Evolutionary conservation across 2,888 invertebrate species (phyloP).

Genomic region (Pandemis heparana): DNA sequence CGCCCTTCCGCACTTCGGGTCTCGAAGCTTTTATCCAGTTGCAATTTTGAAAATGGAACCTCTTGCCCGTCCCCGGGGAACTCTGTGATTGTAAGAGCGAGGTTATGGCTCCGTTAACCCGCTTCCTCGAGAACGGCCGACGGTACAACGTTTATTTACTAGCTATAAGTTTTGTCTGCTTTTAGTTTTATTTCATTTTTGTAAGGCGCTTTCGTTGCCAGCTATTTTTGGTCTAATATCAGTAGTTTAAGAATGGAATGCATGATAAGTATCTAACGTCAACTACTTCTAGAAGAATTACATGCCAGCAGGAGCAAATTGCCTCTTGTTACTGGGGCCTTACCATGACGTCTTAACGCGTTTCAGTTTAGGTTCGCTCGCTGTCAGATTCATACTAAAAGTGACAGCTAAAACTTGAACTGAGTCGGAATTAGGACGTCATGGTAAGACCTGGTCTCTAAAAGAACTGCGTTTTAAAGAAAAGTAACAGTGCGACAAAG

Average conservation of each 20-base stretch:
- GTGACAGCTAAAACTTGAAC: no score
- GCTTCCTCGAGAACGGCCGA: slow-evolving; percentile 1
- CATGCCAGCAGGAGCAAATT: no score
- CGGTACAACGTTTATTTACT: slow-evolving; percentile 3
- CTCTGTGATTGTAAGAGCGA: slow-evolving; percentile 27
- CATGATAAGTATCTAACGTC: neutral
- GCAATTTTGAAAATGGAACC: slow-evolving; percentile 42
- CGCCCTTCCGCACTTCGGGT: slow-evolving; percentile 19
- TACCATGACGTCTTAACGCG: no score
- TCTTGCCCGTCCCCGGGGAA: slow-evolving; percentile 14
- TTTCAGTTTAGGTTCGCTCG: no score
- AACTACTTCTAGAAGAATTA: neutral
- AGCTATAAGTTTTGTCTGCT: slow-evolving; percentile 4
- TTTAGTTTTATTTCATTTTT: slow-evolving; percentile 13
- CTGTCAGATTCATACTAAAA: no score
- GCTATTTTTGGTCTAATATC: neutral
- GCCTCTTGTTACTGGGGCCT: no score
- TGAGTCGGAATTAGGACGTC: no score
- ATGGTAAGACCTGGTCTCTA: no score
- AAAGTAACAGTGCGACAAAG: no score
- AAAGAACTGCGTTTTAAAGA: no score
- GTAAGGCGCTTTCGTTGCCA: neutral
- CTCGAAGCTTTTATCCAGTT: slow-evolving; percentile 20
- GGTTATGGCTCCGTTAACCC: slow-evolving; percentile 28
- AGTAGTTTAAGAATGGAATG: neutral